Base-by-base conservation (phyloP, 2,797 vertebrate species). In the Heteromormyrus szaboi region DNA sequence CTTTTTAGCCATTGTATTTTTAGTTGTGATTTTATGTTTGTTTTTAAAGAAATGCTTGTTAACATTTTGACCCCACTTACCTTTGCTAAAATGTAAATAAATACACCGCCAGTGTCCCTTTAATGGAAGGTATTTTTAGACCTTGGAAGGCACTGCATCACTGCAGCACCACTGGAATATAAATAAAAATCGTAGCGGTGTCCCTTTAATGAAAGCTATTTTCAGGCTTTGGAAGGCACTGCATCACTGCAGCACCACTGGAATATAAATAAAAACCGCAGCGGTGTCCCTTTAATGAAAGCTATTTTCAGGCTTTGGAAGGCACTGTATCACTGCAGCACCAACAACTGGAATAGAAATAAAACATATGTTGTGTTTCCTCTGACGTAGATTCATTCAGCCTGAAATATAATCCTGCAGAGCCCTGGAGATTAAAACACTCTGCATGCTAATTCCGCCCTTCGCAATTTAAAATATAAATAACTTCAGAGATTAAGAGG, bases 401-500 rank as follows among this genome's bases (percentile, higher is more conserved):
- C 90, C 91, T 88, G 72, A 90, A 91, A 92, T 88, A 89, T 93
- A 92, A 92, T 93, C 92, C 91, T 88, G 76, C 88, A 88, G 90
- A 91, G 90, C 91, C 90, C 89, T 50, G 33, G 88, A 91, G 92
- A 92, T 92, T 92, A 92, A 87, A 22, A 91, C 91, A 91, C 90
- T 93, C 89, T 91, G 89, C 90, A 92, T 92, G 90, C 90, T 93
- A 93, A 93, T 92, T 89, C 92, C 88, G 81, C 88, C 88, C 88
- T 91, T 91, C 91, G 90, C 91, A 91, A 91, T 91, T 91, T 91
- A 89, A 91, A 91, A 90, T 90, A 92, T 91, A 90, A 90, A 92
- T 91, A 91, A 92, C 89, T 92, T 90, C 54, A 87, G 65, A 91
- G 92, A 92, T 92, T 90, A 92, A 51, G 90, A 89, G 89, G 91